These are phyloP conservation scores for Herpetotheres cachinnans DNA, from an alignment of 2,113 vertebrate species.

Conservation along the genomic window DNA sequence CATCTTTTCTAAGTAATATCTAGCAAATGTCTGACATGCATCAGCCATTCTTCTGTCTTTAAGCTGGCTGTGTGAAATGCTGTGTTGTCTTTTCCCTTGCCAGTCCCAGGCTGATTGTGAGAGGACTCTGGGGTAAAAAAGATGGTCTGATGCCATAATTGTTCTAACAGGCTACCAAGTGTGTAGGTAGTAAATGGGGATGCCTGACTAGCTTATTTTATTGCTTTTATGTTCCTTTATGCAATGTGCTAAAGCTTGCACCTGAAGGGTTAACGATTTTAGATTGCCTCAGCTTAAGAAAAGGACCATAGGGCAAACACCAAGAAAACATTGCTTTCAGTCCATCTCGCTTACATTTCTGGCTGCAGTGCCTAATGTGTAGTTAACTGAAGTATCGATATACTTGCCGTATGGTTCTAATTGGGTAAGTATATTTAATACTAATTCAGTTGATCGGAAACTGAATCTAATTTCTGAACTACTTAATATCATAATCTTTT, in stretches of 20 bases:
- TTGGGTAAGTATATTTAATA: neutral
- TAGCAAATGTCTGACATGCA: neutral
- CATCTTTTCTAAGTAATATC: accelerated
- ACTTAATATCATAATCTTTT: neutral
- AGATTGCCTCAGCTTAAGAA: neutral
- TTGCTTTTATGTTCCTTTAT: neutral
- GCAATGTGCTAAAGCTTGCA: neutral
- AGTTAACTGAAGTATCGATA: neutral
- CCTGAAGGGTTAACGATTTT: neutral
- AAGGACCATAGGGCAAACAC: neutral
- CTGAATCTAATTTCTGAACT: neutral
- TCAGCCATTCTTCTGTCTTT: neutral
- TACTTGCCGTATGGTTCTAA: constrained; percentile 2
- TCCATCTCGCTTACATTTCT: neutral
- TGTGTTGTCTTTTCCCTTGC: neutral
- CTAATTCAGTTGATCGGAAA: constrained; percentile 4
- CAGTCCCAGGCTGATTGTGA: neutral
- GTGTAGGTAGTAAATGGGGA: neutral
- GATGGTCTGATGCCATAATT: neutral
- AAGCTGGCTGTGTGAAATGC: neutral
- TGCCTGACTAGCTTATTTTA: neutral
- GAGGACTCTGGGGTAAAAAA: neutral
- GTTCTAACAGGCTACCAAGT: neutral
- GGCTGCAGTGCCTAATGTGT: neutral
- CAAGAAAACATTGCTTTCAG: neutral